Base-by-base conservation (phyloP, 2,113 vertebrate species). In the Calypte anna region DNA sequence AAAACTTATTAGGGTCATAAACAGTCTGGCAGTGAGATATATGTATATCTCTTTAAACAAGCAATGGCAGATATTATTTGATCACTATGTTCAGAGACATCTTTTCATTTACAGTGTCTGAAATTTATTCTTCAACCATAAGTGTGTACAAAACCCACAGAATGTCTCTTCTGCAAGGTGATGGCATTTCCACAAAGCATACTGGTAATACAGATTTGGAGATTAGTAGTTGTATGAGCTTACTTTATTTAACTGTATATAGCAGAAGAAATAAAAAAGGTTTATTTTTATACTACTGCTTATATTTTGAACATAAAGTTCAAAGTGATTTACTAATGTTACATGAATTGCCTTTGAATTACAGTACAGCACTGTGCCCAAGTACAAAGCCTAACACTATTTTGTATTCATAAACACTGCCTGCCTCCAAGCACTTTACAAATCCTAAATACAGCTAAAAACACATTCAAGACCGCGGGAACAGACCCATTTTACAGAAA, bases 231-330 rank as follows among this genome's bases (percentile, higher is more conserved):
- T 68, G 43, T 82, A 88, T 79, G 81, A 70, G 74, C 43, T 93
- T 96, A 92, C 85, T 96, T 97, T 97, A 96, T 95, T 96, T 96
- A 96, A 96, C 93, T 91, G 77, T 88, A 94, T 93, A 93, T 95
- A 96, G 89, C 88, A 96, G 59, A 96, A 61, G 95, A 97, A 96
- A 97, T 96, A 96, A 96, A 96, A 96, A 96, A 92, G 90, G 85
- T 96, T 96, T 96, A 94, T 94, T 96, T 96, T 96, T 91, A 96
- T 92, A 94, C 82, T 86, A 75, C 75, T 92, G 90, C 93, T 96
- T 91, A 90, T 93, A 96, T 89, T 95, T 95, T 96, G 86, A 95
- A 87, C 94, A 94, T 92, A 93, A 97, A 96, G 89, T 92, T 97
- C 93, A 69, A 81, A 96, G 82, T 97, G 92, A 97, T 96, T 97